These are phyloP conservation scores for Agrochola litura DNA, from an alignment of 2,888 invertebrate species.

Conservation along the genomic window DNA sequence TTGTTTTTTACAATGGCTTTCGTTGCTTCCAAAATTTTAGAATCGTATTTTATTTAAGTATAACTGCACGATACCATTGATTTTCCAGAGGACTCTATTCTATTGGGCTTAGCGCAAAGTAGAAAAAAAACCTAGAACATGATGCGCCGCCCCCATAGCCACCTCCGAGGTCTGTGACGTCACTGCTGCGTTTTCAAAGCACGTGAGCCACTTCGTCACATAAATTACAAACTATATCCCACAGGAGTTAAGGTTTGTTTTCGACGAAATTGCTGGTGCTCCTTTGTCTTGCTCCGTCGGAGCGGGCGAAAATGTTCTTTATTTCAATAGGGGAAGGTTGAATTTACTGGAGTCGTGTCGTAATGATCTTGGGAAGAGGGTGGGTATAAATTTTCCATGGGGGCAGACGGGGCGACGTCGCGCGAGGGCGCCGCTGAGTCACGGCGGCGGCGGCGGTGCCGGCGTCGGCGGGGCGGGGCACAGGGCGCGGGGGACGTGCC, in stretches of 20 bases:
- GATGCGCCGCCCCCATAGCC: conserved; percentile 66
- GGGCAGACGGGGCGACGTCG: conserved; percentile 90
- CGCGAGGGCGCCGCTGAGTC: conserved; percentile 90
- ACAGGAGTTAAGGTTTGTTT: conserved; percentile 89
- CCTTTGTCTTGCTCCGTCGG: conserved; percentile 84
- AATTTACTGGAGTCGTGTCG: conserved; percentile 72
- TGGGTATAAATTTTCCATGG: conserved; percentile 90
- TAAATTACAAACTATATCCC: conserved; percentile 90
- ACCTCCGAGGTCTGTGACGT: conserved; percentile 81
- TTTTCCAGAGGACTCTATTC: conserved; percentile 36
- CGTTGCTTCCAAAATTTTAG: conserved; percentile 21
- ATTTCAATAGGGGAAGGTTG: conserved; percentile 75
- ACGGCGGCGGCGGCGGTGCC: conserved; percentile 81
- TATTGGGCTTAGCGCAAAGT: conserved; percentile 26
- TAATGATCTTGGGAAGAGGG: conserved; percentile 88
- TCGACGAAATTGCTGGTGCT: conserved; percentile 86
- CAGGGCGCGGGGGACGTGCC: conserved; percentile 68
- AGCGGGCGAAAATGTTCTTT: conserved; percentile 76
- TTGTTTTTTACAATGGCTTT: conserved; percentile 9
- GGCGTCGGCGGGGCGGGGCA: conserved; percentile 73
- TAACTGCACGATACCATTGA: conserved; percentile 40
- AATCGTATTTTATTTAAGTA: conserved; percentile 39
- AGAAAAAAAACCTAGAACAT: conserved; percentile 23
- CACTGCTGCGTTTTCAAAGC: conserved; percentile 85
- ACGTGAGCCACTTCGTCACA: conserved; percentile 85